Evolutionary conservation across 2,113 vertebrate species (phyloP).

Genomic region (Anhinga anhinga): DNA sequence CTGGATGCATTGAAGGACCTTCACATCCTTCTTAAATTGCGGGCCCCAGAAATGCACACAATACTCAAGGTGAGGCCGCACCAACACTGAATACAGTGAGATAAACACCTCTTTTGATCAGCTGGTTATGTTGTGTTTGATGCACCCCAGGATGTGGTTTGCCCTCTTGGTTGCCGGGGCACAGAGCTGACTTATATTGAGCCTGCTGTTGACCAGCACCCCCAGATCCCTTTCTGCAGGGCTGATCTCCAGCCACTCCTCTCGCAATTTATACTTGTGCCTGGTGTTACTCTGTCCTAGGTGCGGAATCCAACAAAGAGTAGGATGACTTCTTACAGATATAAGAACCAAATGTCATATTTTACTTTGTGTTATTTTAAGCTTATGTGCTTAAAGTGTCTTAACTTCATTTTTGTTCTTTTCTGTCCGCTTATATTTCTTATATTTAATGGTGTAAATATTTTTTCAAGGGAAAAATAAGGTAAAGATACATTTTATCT

Average conservation of each 20-base stretch:
- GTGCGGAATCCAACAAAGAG: neutral
- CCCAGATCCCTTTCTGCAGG: neutral
- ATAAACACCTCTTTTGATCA: neutral
- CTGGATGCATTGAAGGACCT: too few species aligned
- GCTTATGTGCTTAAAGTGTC: neutral
- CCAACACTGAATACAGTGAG: fast-evolving
- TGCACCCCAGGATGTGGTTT: neutral
- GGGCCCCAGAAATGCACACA: too few species aligned
- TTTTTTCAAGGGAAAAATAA: neutral
- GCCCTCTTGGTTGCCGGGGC: too few species aligned
- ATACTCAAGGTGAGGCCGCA: neutral
- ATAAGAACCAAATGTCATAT: neutral
- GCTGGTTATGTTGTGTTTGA: neutral
- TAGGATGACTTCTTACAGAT: neutral
- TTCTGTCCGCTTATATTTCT: neutral
- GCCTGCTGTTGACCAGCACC: neutral
- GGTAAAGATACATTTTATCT: neutral
- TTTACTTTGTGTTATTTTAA: neutral
- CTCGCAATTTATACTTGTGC: neutral
- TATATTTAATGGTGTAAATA: neutral
- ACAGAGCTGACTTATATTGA: neutral
- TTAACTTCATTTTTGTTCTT: neutral
- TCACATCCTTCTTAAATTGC: too few species aligned
- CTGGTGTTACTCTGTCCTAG: fast-evolving
- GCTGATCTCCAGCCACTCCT: neutral